phyloP scores from a whole-genome alignment of 2,797 vertebrate species.

The Micropoecilia bifurca region DNA sequence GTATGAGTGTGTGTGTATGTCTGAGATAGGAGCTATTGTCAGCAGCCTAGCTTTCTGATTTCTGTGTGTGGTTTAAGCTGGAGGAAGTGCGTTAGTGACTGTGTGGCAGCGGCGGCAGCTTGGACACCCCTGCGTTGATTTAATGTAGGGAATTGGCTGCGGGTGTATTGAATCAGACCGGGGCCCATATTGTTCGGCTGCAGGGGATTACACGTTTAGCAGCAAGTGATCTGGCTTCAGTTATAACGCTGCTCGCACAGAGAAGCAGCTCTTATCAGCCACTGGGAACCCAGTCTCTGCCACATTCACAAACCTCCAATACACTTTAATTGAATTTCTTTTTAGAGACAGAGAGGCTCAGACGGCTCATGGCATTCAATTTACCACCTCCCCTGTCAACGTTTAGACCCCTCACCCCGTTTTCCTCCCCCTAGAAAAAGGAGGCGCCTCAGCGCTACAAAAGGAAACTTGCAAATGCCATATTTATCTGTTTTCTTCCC shows the following conservation, averaged over 20 bases:
- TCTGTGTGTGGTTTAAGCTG: slow-evolving; percentile 89
- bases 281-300: slow-evolving; percentile 87
- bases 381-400: slow-evolving; percentile 87
- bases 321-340: slow-evolving; percentile 99
- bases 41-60: slow-evolving; percentile 71
- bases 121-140: slow-evolving; percentile 88
- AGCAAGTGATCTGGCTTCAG: slow-evolving; percentile 90
- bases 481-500: slow-evolving; percentile 84
- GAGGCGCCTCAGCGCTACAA: slow-evolving; percentile 78
- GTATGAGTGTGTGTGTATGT: slow-evolving; percentile 38
- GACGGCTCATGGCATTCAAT: slow-evolving; percentile 96
- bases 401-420: slow-evolving; percentile 89
- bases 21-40: slow-evolving; percentile 76
- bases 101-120: slow-evolving; percentile 48
- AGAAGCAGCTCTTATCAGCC: slow-evolving; percentile 93
- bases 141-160: slow-evolving; percentile 96
- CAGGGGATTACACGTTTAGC: slow-evolving; percentile 97
- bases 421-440: slow-evolving; percentile 81
- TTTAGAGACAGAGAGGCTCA: slow-evolving; percentile 94
- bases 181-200: slow-evolving; percentile 92
- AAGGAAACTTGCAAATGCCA: slow-evolving; percentile 91
- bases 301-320: slow-evolving; percentile 99
- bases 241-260: slow-evolving; percentile 86
- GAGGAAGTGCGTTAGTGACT: slow-evolving; percentile 89
- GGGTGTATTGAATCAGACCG: slow-evolving; percentile 94